A percentile compares a stretch with the other conserved stretches of the same genome.
These are phyloP conservation scores for Drosophila parthenogenetica DNA, from an alignment of 2,888 invertebrate genomes.

Conservation along the genomic window DNA sequence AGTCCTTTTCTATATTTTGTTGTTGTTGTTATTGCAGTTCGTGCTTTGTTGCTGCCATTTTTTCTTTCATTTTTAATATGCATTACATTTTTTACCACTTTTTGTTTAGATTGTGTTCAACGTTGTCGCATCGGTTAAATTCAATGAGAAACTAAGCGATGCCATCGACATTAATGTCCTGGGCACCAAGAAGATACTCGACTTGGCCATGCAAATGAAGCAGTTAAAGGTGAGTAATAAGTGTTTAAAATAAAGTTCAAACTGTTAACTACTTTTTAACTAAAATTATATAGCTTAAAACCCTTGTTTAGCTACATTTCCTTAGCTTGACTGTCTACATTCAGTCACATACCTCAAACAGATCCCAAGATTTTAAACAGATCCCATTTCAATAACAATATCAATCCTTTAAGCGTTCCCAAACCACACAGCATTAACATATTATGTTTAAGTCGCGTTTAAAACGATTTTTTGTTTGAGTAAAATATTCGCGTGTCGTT, in stretches of 20 bases:
- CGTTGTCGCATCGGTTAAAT: slow-evolving; percentile 85
- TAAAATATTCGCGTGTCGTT: slow-evolving; percentile 59
- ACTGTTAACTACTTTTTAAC: no score
- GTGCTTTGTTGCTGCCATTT: slow-evolving; percentile 22
- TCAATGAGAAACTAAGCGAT: slow-evolving; percentile 85
- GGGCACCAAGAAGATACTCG: slow-evolving; percentile 85
- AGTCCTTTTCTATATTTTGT: slow-evolving; percentile 1
- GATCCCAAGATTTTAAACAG: not conserved
- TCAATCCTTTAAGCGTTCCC: not conserved
- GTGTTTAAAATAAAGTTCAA: not conserved
- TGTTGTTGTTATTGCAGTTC: slow-evolving; percentile 25
- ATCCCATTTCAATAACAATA: not conserved
- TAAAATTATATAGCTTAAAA: no score
- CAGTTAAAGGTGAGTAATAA: slow-evolving; percentile 81
- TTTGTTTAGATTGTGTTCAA: slow-evolving; percentile 84
- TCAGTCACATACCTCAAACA: not conserved
- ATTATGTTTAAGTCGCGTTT: slow-evolving; percentile 23
- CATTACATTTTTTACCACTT: slow-evolving; percentile 43
- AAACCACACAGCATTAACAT: slow-evolving; percentile 22
- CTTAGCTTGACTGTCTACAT: no score
- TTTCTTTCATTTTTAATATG: slow-evolving; percentile 63
- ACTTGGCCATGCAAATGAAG: slow-evolving; percentile 84
- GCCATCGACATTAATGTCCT: slow-evolving; percentile 85
- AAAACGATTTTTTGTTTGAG: slow-evolving; percentile 19
- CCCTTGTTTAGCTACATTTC: no score